These are phyloP conservation scores for Ashinkailepas kermadecensis DNA, from an alignment of 2,888 invertebrate genomes.

Conservation along the genomic window DNA sequence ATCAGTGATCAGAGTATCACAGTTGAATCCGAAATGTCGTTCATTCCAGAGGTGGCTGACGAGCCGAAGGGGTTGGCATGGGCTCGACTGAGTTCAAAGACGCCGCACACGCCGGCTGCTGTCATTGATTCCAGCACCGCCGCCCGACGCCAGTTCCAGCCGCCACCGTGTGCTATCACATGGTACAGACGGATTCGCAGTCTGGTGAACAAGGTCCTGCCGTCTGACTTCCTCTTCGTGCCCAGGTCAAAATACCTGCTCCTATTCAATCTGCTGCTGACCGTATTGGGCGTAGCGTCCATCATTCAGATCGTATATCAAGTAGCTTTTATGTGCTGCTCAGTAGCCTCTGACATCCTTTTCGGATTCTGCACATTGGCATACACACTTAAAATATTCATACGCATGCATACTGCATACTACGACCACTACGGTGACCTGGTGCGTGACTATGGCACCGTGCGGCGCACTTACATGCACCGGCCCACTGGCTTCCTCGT, in stretches of 20 bases:
- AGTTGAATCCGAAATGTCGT: not conserved
- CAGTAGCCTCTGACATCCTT: not conserved
- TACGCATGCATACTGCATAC: constrained; percentile 1
- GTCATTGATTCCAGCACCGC: not conserved
- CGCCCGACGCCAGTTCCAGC: not conserved
- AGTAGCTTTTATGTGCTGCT: not conserved
- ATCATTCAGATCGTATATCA: not conserved
- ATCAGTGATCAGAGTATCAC: not conserved
- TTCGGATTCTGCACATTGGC: not conserved
- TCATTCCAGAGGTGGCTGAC: not conserved
- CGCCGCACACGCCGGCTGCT: too few relatives aligned
- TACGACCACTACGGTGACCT: not conserved
- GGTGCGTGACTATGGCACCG: not conserved
- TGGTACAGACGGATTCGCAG: not conserved
- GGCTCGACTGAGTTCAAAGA: too few relatives aligned
- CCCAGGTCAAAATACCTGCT: not conserved
- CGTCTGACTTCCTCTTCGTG: not conserved
- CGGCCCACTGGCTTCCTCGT: not conserved
- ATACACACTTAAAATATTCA: not conserved
- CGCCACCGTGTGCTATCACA: not conserved
- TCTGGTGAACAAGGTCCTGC: too few relatives aligned
- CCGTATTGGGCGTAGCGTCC: not conserved
- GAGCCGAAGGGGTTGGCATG: too few relatives aligned
- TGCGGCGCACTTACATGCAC: not conserved
- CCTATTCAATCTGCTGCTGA: not conserved